Percentiles rank a stretch among this genome's conserved stretches.
These are phyloP conservation scores for Phengaris arion DNA, from an alignment of 2,888 invertebrate species.

Conservation along the genomic window DNA sequence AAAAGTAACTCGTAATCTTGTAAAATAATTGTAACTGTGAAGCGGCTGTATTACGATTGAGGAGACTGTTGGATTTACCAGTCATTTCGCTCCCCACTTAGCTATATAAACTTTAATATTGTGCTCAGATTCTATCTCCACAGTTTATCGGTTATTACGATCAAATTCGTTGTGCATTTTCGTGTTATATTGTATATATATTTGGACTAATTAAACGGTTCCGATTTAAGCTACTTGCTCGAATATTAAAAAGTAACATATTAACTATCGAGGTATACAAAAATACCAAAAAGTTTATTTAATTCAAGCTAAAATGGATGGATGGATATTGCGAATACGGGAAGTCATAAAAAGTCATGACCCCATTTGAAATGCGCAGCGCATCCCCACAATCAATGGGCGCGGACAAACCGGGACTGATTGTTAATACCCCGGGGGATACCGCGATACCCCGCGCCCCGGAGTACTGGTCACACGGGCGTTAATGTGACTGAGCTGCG, in stretches of 20 bases:
- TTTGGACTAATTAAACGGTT: too few species aligned
- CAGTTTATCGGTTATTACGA: too few species aligned
- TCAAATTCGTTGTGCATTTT: too few species aligned
- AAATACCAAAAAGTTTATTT: slow-evolving; percentile 16
- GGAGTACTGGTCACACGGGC: not conserved
- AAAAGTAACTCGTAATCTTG: not conserved
- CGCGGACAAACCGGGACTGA: slow-evolving; percentile 46
- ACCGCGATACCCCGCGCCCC: slow-evolving; percentile 13
- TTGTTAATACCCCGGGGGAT: slow-evolving; percentile 44
- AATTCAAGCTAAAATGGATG: not conserved
- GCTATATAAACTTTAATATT: too few species aligned
- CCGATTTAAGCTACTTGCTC: too few species aligned
- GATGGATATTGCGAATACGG: slow-evolving; percentile 12
- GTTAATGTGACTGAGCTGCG: not conserved
- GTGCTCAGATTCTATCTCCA: too few species aligned
- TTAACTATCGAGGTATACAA: too few species aligned
- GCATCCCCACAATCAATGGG: slow-evolving; percentile 42
- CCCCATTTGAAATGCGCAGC: slow-evolving; percentile 30
- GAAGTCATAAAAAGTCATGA: slow-evolving; percentile 28
- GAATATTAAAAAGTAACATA: too few species aligned
- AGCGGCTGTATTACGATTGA: not conserved
- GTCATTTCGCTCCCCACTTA: too few species aligned
- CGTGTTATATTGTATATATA: too few species aligned
- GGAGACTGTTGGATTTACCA: too few species aligned
- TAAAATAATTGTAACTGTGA: slow-evolving; percentile 31